A percentile compares a stretch with the other conserved stretches of the same genome.
Conservation (phyloP, 2,888 invertebrate genomes). For the Pristionchus fissidentatus region DNA sequence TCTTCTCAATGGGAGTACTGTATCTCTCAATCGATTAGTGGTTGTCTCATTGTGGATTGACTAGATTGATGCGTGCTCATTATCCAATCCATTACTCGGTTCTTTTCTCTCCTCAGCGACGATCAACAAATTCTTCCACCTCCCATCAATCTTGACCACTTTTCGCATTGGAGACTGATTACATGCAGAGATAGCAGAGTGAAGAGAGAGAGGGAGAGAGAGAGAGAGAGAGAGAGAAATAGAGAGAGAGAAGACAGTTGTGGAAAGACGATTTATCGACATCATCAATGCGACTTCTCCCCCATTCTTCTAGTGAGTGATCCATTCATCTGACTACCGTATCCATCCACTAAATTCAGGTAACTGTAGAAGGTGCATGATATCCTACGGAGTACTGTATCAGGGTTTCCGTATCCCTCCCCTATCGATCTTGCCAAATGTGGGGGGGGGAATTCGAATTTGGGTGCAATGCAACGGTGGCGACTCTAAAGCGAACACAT, state of each 20-base stretch:
- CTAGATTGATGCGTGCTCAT: neutral
- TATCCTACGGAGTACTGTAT: no score
- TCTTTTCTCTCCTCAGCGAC: neutral
- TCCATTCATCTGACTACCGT: no score
- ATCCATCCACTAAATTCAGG: no score
- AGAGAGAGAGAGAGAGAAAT: neutral
- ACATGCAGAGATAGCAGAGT: conserved; percentile 42
- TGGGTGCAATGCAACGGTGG: neutral
- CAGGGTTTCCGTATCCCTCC: no score
- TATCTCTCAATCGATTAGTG: neutral
- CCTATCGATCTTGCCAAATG: no score
- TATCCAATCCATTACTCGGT: conserved; percentile 21
- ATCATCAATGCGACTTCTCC: neutral
- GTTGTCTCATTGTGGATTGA: neutral
- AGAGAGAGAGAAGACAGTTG: neutral
- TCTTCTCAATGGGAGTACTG: neutral
- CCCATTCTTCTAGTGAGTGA: no score
- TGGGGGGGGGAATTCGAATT: neutral
- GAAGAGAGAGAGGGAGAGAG: neutral
- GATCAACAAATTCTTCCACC: conserved; percentile 38
- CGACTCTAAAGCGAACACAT: neutral
- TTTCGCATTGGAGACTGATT: conserved; percentile 34
- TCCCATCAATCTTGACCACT: conserved; percentile 43
- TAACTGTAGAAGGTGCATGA: no score
- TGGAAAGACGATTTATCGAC: no score